These are phyloP conservation scores for Blastomussa wellsi DNA, from an alignment of 92 coral and sea anemone genomes.

Conservation along the genomic window DNA sequence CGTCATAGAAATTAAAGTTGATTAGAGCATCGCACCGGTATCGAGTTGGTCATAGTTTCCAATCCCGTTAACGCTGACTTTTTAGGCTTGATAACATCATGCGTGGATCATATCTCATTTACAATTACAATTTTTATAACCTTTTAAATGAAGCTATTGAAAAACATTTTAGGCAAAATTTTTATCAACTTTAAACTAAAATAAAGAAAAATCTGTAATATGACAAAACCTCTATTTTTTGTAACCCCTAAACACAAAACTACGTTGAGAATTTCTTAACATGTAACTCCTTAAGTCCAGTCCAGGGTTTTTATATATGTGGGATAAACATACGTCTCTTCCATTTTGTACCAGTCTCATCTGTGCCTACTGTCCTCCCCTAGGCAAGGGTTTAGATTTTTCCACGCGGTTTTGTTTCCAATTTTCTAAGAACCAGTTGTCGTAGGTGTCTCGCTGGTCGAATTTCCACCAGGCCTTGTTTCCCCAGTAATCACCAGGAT, in stretches of 20 bases:
- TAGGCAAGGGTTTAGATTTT: background rate
- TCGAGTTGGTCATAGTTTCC: too few relatives aligned
- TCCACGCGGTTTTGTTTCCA: constrained; percentile 1
- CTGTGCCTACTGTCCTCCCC: background rate
- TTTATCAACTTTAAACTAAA: background rate
- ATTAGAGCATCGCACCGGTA: too few relatives aligned
- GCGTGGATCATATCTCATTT: too few relatives aligned
- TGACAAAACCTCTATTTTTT: background rate
- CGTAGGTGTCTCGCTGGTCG: constrained; percentile 18
- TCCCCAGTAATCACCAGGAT: constrained; percentile 45
- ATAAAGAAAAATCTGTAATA: background rate
- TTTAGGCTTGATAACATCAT: too few relatives aligned
- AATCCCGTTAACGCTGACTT: too few relatives aligned
- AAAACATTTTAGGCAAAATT: background rate
- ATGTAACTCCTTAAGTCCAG: background rate
- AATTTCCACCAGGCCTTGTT: constrained; percentile 52
- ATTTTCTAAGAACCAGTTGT: constrained; percentile 35
- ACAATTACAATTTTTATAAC: too few relatives aligned
- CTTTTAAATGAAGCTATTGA: background rate
- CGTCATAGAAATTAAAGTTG: too few relatives aligned
- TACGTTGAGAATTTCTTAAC: too few relatives aligned
- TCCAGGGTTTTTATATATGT: too few relatives aligned
- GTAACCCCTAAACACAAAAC: too few relatives aligned
- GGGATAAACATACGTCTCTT: background rate
- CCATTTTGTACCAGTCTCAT: constrained; percentile 13